Percentiles rank a stretch among this genome's conserved stretches.
Evolutionary conservation across 1,140 invertebrate species (phyloP).

Genomic region (Drosophila prosaltans): DNA sequence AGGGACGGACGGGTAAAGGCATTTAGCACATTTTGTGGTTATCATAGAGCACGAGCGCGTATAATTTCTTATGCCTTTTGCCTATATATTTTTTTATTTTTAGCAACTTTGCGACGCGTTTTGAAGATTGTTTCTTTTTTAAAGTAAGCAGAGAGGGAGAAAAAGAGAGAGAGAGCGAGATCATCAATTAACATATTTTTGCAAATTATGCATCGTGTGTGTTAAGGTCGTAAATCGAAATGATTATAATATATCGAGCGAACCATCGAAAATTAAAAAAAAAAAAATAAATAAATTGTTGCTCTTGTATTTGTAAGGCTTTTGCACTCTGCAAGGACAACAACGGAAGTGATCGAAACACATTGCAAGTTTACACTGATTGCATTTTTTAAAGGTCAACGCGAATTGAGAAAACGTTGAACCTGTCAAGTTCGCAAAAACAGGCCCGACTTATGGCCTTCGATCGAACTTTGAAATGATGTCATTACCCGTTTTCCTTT

Average conservation of each 20-base stretch:
- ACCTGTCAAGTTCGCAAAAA: conserved; percentile 48
- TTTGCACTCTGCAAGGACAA: conserved; percentile 78
- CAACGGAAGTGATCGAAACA: conserved; percentile 41
- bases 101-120: conserved; percentile 56
- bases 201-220: conserved; percentile 59
- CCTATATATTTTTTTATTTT: conserved; percentile 66
- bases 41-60: conserved; percentile 59
- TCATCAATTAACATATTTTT: conserved; percentile 66
- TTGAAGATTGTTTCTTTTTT: conserved; percentile 24
- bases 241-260: conserved; percentile 30
- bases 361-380: conserved; percentile 28
- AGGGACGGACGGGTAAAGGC: conserved; percentile 42
- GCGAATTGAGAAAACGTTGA: conserved; percentile 71
- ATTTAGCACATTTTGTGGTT: conserved; percentile 67
- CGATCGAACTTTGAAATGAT: conserved; percentile 71
- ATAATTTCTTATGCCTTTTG: conserved; percentile 47
- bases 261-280: conserved; percentile 31
- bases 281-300: conserved; percentile 17
- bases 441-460: conserved; percentile 6
- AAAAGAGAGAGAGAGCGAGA: conserved; percentile 23
- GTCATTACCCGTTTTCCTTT: conserved; percentile 39
- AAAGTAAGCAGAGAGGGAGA: not conserved
- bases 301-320: conserved; percentile 30
- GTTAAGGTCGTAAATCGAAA: conserved; percentile 53
- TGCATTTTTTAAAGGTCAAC: conserved; percentile 65